Conservation (phyloP, 2,797 vertebrate species). For the Channallabes apus region DNA sequence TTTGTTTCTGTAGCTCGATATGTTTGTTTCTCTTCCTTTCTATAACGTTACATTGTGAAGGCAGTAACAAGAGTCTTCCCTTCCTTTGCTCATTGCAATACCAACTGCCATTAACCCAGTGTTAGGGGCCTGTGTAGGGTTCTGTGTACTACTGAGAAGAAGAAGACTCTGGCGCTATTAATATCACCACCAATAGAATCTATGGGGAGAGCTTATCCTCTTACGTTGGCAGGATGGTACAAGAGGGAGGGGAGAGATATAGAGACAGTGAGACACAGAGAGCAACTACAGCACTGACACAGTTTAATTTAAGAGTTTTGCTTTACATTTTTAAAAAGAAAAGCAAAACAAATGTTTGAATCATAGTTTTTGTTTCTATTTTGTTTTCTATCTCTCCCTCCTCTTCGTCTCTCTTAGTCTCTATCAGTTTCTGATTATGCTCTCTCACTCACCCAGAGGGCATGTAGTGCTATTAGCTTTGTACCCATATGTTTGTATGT, state of each 20-base stretch:
- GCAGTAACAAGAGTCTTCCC: conserved; percentile 24
- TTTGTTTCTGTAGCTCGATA: conserved; percentile 7
- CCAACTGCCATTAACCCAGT: conserved; percentile 67
- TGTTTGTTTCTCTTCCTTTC: neutral
- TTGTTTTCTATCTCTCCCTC: conserved; percentile 15
- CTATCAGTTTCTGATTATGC: conserved; percentile 1
- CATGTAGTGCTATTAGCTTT: conserved; percentile 49
- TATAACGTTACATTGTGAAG: conserved; percentile 27
- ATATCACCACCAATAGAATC: conserved; percentile 88
- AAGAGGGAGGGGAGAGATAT: conserved; percentile 44
- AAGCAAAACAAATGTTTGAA: conserved; percentile 66
- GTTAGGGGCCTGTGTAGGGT: conserved; percentile 35
- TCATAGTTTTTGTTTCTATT: conserved; percentile 66
- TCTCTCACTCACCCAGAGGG: conserved; percentile 48
- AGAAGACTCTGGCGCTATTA: conserved; percentile 83
- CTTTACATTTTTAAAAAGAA: neutral
- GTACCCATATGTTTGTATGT: conserved; percentile 35
- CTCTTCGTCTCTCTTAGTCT: conserved; percentile 33
- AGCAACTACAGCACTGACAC: conserved; percentile 53
- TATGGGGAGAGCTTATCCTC: conserved; percentile 81
- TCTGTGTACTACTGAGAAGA: conserved; percentile 45
- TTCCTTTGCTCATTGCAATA: conserved; percentile 55
- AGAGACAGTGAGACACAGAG: conserved; percentile 52
- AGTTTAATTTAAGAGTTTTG: conserved; percentile 45
- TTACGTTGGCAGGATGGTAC: conserved; percentile 72